phyloP scores from a whole-genome alignment of 1,140 invertebrate genomes.

The Philaenus spumarius region DNA sequence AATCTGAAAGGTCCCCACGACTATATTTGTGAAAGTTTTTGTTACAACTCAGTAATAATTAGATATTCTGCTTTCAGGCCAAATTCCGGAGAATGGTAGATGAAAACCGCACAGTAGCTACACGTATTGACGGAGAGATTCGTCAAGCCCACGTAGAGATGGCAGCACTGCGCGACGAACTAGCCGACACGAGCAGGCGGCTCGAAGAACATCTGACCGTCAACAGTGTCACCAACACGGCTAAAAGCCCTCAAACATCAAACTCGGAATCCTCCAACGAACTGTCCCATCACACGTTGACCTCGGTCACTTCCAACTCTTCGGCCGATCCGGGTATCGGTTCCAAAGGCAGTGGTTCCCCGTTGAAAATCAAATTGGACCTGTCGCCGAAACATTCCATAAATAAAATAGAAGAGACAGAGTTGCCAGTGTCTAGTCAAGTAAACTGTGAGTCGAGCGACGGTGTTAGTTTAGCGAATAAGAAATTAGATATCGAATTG shows the following conservation, averaged over 20 bases:
- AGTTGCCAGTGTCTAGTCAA: neutral
- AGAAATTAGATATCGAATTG: neutral
- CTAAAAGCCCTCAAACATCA: conserved; percentile 8
- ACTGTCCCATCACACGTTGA: neutral
- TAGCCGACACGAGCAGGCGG: conserved; percentile 45
- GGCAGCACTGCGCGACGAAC: conserved; percentile 45
- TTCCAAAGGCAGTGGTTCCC: neutral
- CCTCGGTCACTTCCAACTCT: neutral
- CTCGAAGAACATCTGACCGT: conserved; percentile 33
- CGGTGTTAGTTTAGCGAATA: neutral
- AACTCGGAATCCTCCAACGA: neutral
- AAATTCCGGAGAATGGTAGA: conserved; percentile 65
- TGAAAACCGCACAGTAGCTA: conserved; percentile 56
- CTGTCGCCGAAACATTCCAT: conserved; percentile 1
- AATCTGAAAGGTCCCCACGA: too few relatives aligned
- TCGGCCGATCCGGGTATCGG: neutral
- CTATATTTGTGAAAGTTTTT: too few relatives aligned
- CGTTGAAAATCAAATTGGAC: conserved; percentile 12
- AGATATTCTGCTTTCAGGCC: conserved; percentile 37
- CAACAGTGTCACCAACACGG: conserved; percentile 20
- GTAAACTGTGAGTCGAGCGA: neutral
- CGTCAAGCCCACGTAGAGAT: conserved; percentile 53
- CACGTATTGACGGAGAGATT: conserved; percentile 54
- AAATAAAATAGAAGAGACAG: neutral
- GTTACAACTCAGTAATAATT: too few relatives aligned